Evolutionary conservation across 2,797 vertebrate species (phyloP).

Genomic region (Manis pentadactyla): DNA sequence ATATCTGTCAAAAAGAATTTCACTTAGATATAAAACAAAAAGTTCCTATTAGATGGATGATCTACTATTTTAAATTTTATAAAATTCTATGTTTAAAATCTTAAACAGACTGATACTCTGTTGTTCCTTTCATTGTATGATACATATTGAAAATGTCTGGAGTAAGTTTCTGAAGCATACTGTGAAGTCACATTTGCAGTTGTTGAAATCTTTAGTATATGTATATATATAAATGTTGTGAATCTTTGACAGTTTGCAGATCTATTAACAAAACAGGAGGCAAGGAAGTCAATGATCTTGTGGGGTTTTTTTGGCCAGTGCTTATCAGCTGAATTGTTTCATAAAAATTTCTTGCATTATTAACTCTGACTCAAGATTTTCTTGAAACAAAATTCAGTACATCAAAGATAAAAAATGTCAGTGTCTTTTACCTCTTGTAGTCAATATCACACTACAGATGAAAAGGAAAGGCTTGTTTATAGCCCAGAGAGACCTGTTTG

Average conservation of each 20-base stretch:
- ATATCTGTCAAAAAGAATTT: neutral
- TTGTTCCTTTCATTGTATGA: neutral
- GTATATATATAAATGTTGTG: neutral
- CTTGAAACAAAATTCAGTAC: neutral
- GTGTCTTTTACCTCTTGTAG: neutral
- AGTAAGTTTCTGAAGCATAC: neutral
- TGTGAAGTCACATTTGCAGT: neutral
- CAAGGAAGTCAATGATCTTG: neutral
- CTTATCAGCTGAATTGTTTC: neutral
- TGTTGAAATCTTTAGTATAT: neutral
- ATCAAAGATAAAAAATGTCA: neutral
- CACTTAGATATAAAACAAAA: neutral
- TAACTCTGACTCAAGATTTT: neutral
- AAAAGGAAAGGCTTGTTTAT: neutral
- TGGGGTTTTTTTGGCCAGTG: neutral
- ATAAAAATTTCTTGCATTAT: neutral
- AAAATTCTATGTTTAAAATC: neutral
- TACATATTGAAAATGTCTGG: neutral
- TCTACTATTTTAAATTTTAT: neutral
- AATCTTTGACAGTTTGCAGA: neutral
- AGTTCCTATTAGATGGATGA: neutral
- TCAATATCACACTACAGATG: neutral
- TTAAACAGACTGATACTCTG: neutral
- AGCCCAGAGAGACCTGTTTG: neutral
- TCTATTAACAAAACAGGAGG: neutral